Evolutionary conservation across 1,140 invertebrate species (phyloP).

Genomic region (Drosophila elegans): DNA sequence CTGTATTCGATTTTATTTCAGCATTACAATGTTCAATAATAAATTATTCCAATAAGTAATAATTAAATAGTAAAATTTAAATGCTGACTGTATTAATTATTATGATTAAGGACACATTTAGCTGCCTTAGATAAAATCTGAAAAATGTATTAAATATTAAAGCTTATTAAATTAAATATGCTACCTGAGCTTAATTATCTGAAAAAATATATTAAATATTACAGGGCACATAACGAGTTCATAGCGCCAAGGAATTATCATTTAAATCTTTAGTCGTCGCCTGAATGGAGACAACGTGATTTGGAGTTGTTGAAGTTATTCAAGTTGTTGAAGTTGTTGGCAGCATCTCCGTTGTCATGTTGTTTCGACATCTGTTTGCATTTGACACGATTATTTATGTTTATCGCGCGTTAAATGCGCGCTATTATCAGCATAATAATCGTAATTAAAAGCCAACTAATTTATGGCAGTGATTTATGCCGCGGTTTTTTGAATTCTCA

Average conservation of each 20-base stretch:
- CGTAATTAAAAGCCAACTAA: constrained; percentile 84
- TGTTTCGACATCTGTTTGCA: constrained; percentile 73
- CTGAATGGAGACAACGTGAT: constrained; percentile 65
- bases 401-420: constrained; percentile 84
- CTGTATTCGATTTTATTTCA: too few species aligned
- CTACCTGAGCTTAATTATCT: too few species aligned
- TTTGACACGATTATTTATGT: constrained; percentile 85
- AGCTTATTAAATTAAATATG: too few species aligned
- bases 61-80: too few species aligned
- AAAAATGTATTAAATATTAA: too few species aligned
- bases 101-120: too few species aligned
- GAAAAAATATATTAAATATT: not conserved
- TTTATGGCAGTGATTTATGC: constrained; percentile 84
- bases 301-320: constrained; percentile 47
- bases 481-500: not conserved
- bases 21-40: too few species aligned
- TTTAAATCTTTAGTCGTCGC: constrained; percentile 17
- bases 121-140: too few species aligned
- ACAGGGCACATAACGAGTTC: not conserved
- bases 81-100: too few species aligned
- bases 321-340: constrained; percentile 32
- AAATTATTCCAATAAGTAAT: too few species aligned
- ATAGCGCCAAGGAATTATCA: not conserved
- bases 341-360: constrained; percentile 43
- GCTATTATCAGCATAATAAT: constrained; percentile 84